These are phyloP conservation scores for Melanotaenia boesemani DNA, from an alignment of 2,797 vertebrate species.

Conservation along the genomic window DNA sequence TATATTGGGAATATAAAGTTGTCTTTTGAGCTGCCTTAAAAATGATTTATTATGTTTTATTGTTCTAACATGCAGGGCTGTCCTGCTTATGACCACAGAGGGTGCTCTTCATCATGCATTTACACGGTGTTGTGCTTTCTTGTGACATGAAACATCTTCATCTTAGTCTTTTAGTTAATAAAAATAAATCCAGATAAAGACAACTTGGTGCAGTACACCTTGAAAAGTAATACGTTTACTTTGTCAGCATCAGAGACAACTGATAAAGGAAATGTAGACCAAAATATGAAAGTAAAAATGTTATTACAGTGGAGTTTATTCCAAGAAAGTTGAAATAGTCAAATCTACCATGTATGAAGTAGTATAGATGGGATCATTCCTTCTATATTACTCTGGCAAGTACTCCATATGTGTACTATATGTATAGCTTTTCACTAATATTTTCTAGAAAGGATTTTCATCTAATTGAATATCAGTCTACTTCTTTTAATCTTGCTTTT, in stretches of 20 bases:
- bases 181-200: background rate
- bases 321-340: background rate
- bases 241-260: background rate
- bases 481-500: too few species aligned
- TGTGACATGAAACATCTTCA: background rate
- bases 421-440: too few species aligned
- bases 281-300: background rate
- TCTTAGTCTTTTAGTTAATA: background rate
- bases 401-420: too few species aligned
- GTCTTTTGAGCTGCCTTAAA: background rate
- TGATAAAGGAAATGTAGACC: background rate
- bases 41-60: background rate
- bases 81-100: constrained; percentile 38
- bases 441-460: too few species aligned
- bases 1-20: background rate
- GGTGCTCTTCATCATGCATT: constrained; percentile 37
- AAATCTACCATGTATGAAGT: background rate
- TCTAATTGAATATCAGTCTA: too few species aligned
- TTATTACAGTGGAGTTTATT: background rate
- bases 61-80: background rate
- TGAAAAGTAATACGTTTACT: background rate
- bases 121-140: background rate
- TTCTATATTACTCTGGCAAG: too few species aligned
- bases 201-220: background rate
- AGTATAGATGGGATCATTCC: too few species aligned